Percentiles rank a stretch among this genome's conserved stretches.
These are phyloP conservation scores for Panagrolaimus sp. DNA, from an alignment of 1,140 invertebrate species.

Conservation along the genomic window DNA sequence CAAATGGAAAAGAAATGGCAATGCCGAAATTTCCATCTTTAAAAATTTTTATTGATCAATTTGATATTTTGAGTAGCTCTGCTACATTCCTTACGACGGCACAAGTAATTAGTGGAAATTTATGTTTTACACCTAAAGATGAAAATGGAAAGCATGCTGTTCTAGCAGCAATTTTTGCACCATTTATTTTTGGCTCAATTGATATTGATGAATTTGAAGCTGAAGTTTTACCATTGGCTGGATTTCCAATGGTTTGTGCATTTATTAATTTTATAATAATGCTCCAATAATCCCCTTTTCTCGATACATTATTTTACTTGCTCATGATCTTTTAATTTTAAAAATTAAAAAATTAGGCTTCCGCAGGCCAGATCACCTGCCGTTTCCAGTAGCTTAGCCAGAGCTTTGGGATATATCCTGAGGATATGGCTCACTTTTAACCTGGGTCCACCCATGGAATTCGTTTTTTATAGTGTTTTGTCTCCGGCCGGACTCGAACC, in stretches of 20 bases:
- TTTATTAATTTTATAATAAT: conserved; percentile 15
- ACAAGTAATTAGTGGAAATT: background rate
- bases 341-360: no score
- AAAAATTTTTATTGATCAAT: background rate
- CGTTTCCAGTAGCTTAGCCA: no score
- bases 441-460: no score
- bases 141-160: background rate
- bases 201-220: conserved; percentile 19
- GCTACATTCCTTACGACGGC: background rate
- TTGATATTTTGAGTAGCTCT: background rate
- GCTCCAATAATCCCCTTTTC: no score
- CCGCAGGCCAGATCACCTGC: no score
- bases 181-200: conserved; percentile 17
- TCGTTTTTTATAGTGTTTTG: no score
- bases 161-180: conserved; percentile 3
- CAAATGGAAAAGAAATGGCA: background rate
- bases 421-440: no score
- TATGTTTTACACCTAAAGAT: background rate
- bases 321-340: no score
- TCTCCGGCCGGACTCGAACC: no score
- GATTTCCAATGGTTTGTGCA: conserved; percentile 18
- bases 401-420: no score
- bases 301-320: no score
- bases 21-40: background rate
- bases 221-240: conserved; percentile 17